phyloP scores from a whole-genome alignment of 2,888 invertebrate genomes.

The Epinotia bilunana region DNA sequence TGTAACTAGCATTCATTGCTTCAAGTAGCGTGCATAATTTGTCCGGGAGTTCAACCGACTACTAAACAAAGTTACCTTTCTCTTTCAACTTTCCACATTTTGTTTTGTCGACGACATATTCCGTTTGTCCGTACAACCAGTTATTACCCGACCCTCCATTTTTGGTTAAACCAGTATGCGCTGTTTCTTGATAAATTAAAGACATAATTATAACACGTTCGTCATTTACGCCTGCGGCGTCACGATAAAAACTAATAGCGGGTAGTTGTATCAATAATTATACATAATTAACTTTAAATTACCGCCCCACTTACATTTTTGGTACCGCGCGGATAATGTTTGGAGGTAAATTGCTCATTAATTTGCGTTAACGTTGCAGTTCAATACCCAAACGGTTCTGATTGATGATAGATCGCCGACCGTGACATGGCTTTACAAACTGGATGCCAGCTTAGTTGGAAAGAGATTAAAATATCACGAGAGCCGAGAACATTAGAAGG shows the following conservation, averaged over 20 bases:
- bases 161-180: conserved; percentile 57
- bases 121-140: conserved; percentile 38
- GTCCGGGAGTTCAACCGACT: conserved; percentile 28
- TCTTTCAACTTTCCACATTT: conserved; percentile 43
- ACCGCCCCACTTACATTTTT: conserved; percentile 47
- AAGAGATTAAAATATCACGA: conserved; percentile 43
- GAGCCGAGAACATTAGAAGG: conserved; percentile 42
- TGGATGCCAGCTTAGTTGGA: conserved; percentile 36
- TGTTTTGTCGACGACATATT: conserved; percentile 39
- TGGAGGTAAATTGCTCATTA: conserved; percentile 8
- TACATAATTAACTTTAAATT: conserved; percentile 61
- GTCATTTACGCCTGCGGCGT: conserved; percentile 59
- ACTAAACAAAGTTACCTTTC: conserved; percentile 42
- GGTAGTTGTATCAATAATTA: conserved; percentile 62
- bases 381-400: conserved; percentile 42
- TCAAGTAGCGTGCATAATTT: conserved; percentile 36
- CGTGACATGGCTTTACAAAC: conserved; percentile 44
- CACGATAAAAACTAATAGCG: conserved; percentile 61
- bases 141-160: conserved; percentile 48
- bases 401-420: conserved; percentile 47
- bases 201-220: conserved; percentile 64
- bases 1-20: conserved; percentile 29
- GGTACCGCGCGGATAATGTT: conserved; percentile 7
- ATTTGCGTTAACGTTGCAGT: conserved; percentile 46
- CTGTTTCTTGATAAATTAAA: conserved; percentile 68